A percentile compares a stretch with the other conserved stretches of the same genome.
These are phyloP conservation scores for Strigops habroptila DNA, from an alignment of 2,113 vertebrate species.

Conservation along the genomic window DNA sequence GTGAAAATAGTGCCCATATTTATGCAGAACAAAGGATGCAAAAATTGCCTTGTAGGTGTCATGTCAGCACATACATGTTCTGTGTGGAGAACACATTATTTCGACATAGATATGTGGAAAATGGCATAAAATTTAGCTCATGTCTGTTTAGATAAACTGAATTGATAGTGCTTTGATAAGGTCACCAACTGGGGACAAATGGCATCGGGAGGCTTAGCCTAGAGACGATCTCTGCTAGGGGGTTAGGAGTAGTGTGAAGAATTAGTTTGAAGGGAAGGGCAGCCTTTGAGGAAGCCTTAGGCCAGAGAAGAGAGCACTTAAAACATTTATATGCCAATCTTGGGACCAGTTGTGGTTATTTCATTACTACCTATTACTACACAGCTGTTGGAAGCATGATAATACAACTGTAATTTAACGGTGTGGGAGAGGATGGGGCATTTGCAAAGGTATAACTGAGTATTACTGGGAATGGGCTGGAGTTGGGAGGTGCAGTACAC, in stretches of 20 bases:
- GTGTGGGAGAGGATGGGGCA: not conserved
- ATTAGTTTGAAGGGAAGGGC: not conserved
- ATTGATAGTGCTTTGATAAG: not conserved
- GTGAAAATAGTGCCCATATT: not conserved
- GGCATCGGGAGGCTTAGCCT: not conserved
- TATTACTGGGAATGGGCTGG: not conserved
- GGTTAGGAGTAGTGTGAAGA: not conserved
- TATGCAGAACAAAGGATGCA: not conserved
- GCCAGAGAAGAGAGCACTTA: not conserved
- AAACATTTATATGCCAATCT: not conserved
- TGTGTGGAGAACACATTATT: accelerated
- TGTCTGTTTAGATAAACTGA: not conserved
- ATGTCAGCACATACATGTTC: not conserved
- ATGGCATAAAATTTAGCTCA: not conserved
- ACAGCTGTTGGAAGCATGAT: not conserved
- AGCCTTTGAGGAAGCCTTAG: not conserved
- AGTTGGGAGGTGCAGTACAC: not conserved
- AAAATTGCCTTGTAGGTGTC: not conserved
- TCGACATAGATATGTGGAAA: not conserved
- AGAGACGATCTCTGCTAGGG: not conserved
- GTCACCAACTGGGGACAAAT: not conserved
- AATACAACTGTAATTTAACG: not conserved
- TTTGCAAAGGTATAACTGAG: not conserved
- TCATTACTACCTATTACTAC: not conserved
- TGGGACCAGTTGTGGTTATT: not conserved